Evolutionary conservation across 92 coral and sea anemone genomes (phyloP), one percentile per base, ranked within the genome.

Genomic region (Palythoa heliodiscus): DNA sequence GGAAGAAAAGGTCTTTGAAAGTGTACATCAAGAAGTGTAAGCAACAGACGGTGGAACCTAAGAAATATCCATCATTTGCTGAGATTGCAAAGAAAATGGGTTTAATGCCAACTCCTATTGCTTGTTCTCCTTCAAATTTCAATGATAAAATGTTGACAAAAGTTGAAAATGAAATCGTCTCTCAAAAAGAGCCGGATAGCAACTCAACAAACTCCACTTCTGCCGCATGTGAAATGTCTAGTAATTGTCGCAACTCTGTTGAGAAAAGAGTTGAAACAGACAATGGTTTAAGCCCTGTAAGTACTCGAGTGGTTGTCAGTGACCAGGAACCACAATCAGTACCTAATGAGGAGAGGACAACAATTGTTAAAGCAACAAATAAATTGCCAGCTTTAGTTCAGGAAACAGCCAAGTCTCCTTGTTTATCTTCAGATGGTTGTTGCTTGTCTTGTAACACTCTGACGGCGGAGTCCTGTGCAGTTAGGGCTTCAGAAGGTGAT

Each of bases 31-130:
- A 84, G 73, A 90, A 82, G 74, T 82, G 82, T 52, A 89, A 89
- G 14, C 86, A 84, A 72, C 75, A 77, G 11, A 53, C 57, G 11
- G 60, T 74, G n/a, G 88, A 86, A 25, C 43, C 76, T 43, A 90
- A 87, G 76, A 89, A 88, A 53, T 58, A 79, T 24, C 89, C 74
- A n/a, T 93, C 98, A 23, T 93, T 91, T 89, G 98, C 96, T 9
- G 94, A 89, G n/a, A 86, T 93, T 54, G 91, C 90, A 71, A 88
- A 72, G 60, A 91, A 87, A 82, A 83, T 91, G 79, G 93, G 93
- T 39, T 75, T 89, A 76, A 88, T 81, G 8, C 24, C 74, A 10
- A 52, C 40, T 15, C 73, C 81, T 14, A 2, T 17, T 20, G 14
- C 71, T 38, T 68, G 73, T 6, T 55, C 70, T 4, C 53, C 47